Percentiles rank a stretch among this genome's conserved stretches.
phyloP scores from a whole-genome alignment of 2,888 invertebrate genomes.

The Stegana nigrithorax region DNA sequence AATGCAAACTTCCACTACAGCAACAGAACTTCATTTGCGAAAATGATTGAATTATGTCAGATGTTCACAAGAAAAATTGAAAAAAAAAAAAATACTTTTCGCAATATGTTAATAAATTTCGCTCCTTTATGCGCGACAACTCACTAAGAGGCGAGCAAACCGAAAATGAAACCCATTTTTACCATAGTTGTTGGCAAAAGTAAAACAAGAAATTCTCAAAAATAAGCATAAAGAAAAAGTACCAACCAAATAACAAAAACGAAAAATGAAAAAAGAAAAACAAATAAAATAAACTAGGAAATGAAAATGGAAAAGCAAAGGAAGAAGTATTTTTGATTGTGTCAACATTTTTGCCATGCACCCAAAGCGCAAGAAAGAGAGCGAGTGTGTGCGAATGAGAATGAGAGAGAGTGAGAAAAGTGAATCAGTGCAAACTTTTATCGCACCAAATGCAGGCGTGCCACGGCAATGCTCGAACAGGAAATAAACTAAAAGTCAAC shows the following conservation, averaged over 20 bases:
- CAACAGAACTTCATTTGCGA: background rate
- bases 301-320: background rate
- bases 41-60: background rate
- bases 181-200: too few relatives aligned
- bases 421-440: constrained; percentile 17
- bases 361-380: background rate
- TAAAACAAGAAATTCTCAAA: too few relatives aligned
- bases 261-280: too few relatives aligned
- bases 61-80: background rate
- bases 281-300: background rate
- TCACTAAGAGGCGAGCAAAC: too few relatives aligned
- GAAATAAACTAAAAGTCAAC: background rate
- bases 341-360: background rate
- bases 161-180: too few relatives aligned
- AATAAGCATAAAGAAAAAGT: too few relatives aligned
- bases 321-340: background rate
- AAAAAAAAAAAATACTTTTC: background rate
- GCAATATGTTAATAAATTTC: background rate
- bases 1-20: background rate
- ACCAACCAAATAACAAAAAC: too few relatives aligned
- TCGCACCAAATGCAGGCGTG: constrained; percentile 20
- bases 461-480: background rate
- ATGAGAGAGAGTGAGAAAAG: background rate
- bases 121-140: too few relatives aligned
- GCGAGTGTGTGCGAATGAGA: background rate